Percentiles rank a stretch among this genome's conserved stretches.
Conservation (phyloP, 2,888 invertebrate species). For the Osmoderma eremita region DNA sequence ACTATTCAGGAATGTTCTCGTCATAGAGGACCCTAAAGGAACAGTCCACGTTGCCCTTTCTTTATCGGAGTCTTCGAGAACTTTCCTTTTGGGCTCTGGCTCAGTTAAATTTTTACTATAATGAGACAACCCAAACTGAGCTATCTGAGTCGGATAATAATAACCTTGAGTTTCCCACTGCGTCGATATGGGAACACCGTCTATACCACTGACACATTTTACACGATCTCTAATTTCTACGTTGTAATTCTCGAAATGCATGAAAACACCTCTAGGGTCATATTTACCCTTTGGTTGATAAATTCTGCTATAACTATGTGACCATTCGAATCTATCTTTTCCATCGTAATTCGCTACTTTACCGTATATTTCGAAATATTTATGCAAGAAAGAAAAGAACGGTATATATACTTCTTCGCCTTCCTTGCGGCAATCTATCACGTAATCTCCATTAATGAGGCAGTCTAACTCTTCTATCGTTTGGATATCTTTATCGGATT, state of each 20-base stretch:
- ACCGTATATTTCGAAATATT: constrained; percentile 95
- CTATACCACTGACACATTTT: constrained; percentile 92
- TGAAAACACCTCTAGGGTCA: constrained; percentile 89
- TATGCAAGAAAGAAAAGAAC: constrained; percentile 85
- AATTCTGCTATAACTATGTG: constrained; percentile 92
- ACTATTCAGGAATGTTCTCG: constrained; percentile 70
- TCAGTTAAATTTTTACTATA: constrained; percentile 95
- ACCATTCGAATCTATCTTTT: constrained; percentile 90
- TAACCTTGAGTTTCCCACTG: constrained; percentile 97
- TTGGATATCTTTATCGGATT: constrained; percentile 60
- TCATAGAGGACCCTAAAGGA: constrained; percentile 75
- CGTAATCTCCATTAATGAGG: constrained; percentile 77
- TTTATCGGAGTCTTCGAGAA: constrained; percentile 81
- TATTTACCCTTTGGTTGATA: constrained; percentile 90
- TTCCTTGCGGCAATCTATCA: constrained; percentile 76
- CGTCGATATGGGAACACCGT: constrained; percentile 95
- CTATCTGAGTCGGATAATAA: constrained; percentile 98
- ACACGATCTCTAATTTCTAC: constrained; percentile 96
- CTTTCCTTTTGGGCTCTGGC: constrained; percentile 77
- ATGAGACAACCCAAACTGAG: constrained; percentile 97
- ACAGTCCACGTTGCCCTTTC: constrained; percentile 77
- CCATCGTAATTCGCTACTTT: constrained; percentile 79
- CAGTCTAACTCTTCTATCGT: constrained; percentile 81
- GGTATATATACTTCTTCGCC: constrained; percentile 91
- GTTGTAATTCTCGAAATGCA: constrained; percentile 98